Conservation (phyloP, 2,113 vertebrate genomes). For the Mastomys coucha region DNA sequence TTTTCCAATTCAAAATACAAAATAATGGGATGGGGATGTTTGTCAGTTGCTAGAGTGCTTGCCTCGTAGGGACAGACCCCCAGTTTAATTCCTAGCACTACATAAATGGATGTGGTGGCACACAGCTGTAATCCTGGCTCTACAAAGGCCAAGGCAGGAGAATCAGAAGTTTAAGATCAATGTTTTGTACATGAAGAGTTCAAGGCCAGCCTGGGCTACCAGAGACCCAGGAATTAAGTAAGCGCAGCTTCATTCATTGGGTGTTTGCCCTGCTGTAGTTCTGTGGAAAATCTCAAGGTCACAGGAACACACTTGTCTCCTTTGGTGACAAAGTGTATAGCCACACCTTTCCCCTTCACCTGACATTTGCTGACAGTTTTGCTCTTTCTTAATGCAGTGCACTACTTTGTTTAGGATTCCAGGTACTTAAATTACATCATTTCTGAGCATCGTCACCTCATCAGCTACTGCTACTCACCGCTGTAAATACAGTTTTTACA, state of each 20-base stretch:
- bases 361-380: too few species aligned
- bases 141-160: background rate
- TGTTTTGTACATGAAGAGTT: background rate
- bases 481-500: background rate
- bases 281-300: too few species aligned
- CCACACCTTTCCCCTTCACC: background rate
- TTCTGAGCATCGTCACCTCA: background rate
- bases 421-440: background rate
- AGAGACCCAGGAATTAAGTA: background rate
- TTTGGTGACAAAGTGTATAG: background rate
- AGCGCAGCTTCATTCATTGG: background rate
- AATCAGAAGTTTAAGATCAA: too few species aligned
- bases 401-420: background rate
- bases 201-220: background rate
- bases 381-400: background rate
- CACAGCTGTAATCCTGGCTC: background rate
- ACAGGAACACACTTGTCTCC: background rate
- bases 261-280: background rate
- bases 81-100: background rate
- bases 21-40: background rate
- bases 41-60: background rate
- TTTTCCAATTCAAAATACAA: constrained; percentile 30
- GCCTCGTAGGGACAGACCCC: too few species aligned
- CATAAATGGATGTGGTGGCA: background rate
- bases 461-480: background rate